phyloP scores from a whole-genome alignment of 2,888 invertebrate species.

The Magallana nippona region DNA sequence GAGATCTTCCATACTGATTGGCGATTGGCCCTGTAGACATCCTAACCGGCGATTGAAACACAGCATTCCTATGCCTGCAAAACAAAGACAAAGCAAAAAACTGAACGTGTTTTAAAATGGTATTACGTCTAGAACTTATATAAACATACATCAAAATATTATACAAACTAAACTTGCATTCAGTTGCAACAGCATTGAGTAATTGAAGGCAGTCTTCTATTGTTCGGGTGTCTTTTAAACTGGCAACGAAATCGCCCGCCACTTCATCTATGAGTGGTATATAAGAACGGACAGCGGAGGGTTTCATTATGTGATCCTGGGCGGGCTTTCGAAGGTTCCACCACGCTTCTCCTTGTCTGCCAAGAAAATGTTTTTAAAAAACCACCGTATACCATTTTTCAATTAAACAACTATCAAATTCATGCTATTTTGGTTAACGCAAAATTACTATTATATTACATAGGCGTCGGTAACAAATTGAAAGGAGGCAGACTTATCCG shows the following conservation, averaged over 20 bases:
- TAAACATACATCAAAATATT: too few species aligned
- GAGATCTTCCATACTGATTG: constrained; percentile 27
- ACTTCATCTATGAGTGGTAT: constrained; percentile 36
- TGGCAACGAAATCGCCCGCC: constrained; percentile 36
- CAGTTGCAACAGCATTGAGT: constrained; percentile 28
- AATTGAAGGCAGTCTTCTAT: constrained; percentile 32
- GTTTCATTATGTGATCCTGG: constrained; percentile 41
- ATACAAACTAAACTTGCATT: constrained; percentile 31
- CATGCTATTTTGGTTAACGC: too few species aligned
- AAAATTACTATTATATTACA: too few species aligned
- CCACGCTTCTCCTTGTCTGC: constrained; percentile 43
- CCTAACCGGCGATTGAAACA: constrained; percentile 57
- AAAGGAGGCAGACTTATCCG: too few species aligned
- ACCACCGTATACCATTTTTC: too few species aligned
- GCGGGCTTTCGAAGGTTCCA: constrained; percentile 37
- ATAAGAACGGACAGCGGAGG: constrained; percentile 21
- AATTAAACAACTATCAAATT: too few species aligned
- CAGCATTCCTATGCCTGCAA: constrained; percentile 41
- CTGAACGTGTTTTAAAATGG: too few species aligned
- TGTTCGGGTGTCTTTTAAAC: background rate
- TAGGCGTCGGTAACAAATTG: too few species aligned
- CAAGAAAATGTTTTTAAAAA: too few species aligned
- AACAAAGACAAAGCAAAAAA: background rate
- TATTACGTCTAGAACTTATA: too few species aligned
- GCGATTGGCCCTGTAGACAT: constrained; percentile 40